These are phyloP conservation scores for Drosophila sturtevanti DNA, from an alignment of 1,140 invertebrate genomes.

Conservation along the genomic window DNA sequence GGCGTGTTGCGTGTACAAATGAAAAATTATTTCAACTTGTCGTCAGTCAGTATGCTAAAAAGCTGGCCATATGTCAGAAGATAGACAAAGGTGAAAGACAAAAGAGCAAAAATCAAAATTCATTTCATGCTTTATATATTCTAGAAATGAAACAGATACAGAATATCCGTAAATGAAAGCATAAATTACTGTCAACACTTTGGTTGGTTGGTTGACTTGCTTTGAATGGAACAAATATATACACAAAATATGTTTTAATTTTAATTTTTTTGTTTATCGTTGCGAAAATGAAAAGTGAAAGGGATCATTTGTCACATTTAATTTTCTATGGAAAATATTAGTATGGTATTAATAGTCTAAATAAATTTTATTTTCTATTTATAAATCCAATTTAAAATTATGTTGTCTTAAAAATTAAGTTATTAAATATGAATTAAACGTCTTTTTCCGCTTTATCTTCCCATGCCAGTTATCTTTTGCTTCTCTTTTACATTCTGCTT, in stretches of 20 bases:
- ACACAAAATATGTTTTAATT: no score
- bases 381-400: background rate
- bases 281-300: background rate
- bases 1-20: constrained; percentile 22
- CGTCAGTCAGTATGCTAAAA: background rate
- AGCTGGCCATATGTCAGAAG: background rate
- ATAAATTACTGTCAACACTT: constrained; percentile 7
- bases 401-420: background rate
- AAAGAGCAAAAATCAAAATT: background rate
- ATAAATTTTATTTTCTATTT: background rate
- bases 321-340: background rate
- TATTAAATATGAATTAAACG: background rate
- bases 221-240: background rate
- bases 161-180: background rate
- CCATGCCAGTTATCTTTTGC: background rate
- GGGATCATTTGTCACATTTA: no score
- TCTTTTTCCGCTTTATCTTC: background rate
- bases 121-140: background rate
- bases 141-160: background rate
- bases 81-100: background rate
- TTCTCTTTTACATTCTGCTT: background rate
- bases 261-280: no score
- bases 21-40: constrained; percentile 49
- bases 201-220: background rate
- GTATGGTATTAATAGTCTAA: background rate